Evolutionary conservation across 1,140 invertebrate genomes (phyloP), one percentile per base, ranked within the genome.

Genomic region (Papilio xuthus): DNA sequence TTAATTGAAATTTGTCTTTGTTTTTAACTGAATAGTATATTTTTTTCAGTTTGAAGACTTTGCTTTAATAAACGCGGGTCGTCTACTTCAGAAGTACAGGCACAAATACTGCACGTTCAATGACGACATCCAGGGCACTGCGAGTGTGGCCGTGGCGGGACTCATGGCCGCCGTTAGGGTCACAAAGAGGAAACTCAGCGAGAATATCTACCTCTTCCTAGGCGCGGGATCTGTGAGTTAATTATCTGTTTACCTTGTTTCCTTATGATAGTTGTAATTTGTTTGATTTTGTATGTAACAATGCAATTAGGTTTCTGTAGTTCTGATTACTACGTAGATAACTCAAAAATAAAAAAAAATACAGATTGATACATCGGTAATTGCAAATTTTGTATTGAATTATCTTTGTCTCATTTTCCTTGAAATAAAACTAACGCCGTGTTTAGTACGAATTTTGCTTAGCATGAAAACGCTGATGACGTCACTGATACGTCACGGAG

Each of bases 51-150:
- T 99, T 94, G 99, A 99, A 95, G 98, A 99, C 92, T 99, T 99
- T 93, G 98, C 97, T 44, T 98, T 99, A 87, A 96, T 97, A 84
- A 99, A 99, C 95, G 98, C 98, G 53, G 99, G 99, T 94, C 95
- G 97, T 78, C 96, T 99, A 80, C 92, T 99, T 72, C 97, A 98
- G 84, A 98, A 98, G 91, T 99, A 99, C 91, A 95, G 98, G 80
- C 94, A 97, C 84, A 95, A 96, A 79, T 99, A 99, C 88, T 99
- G 98, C 88, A 99, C 98, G 12, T 99, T 99, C 89, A 99, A 99
- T 89, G 98, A 99, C 89, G 98, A 99, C 89, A 99, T 99, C 90
- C 98, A 99, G 94, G 98, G 98, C 26, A 99, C 98, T 0, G 98
- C 98, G 1, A 96, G 97, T 42, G 98, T 99, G 4, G 98, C 98